phyloP scores from a whole-genome alignment of 2,113 vertebrate genomes.

The Pycnonotus jocosus region DNA sequence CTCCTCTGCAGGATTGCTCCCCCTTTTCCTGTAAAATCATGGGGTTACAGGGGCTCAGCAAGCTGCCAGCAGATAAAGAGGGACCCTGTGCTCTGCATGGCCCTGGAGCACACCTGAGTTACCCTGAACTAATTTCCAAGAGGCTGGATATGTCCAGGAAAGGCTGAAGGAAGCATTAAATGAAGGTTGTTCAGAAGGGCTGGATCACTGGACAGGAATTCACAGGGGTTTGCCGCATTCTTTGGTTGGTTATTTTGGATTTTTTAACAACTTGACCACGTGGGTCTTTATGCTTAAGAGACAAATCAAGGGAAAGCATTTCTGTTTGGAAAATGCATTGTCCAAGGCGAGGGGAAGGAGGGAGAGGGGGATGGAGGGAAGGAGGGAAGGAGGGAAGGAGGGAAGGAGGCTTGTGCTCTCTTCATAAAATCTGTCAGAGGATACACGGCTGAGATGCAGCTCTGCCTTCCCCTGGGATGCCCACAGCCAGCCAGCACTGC shows the following conservation, averaged over 20 bases:
- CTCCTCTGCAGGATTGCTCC: neutral
- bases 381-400: accelerated
- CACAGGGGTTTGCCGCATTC: neutral
- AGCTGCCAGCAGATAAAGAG: neutral
- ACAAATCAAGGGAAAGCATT: neutral
- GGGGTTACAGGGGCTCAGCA: neutral
- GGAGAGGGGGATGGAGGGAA: neutral
- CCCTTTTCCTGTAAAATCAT: accelerated
- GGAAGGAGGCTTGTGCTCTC: accelerated
- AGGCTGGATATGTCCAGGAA: neutral
- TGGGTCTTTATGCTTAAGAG: neutral
- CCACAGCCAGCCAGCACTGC: neutral
- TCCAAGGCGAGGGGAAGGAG: neutral
- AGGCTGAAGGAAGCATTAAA: neutral
- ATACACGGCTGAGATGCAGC: neutral
- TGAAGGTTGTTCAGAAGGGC: accelerated
- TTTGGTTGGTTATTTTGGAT: neutral
- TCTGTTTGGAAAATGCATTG: neutral
- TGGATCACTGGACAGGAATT: neutral
- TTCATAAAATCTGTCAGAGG: neutral
- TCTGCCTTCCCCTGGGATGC: neutral
- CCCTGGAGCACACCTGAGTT: neutral
- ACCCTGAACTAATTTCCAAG: neutral
- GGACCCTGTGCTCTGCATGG: neutral
- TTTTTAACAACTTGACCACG: neutral